phyloP scores from a whole-genome alignment of 2,888 invertebrate species.

The Tetragonula carbonaria region DNA sequence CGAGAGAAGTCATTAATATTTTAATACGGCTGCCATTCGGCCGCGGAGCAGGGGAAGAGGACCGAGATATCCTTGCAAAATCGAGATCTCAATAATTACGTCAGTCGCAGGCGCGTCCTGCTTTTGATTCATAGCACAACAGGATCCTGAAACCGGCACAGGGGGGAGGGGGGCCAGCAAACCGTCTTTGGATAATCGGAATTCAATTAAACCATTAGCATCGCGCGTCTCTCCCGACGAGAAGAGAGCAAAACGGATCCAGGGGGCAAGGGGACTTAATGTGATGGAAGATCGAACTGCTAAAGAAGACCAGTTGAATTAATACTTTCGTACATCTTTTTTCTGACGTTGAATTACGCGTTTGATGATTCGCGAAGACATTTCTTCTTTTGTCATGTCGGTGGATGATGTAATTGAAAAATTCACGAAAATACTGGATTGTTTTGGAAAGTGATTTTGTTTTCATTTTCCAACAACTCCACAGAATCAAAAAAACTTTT shows the following conservation, averaged over 20 bases:
- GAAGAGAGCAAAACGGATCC: constrained; percentile 20
- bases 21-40: constrained; percentile 75
- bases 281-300: constrained; percentile 73
- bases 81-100: constrained; percentile 82
- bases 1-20: constrained; percentile 76
- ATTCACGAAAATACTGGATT: neutral
- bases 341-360: neutral
- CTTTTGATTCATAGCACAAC: constrained; percentile 81
- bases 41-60: constrained; percentile 55
- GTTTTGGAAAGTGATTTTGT: no score
- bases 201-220: constrained; percentile 83
- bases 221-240: constrained; percentile 53
- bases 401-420: neutral
- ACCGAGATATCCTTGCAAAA: constrained; percentile 73
- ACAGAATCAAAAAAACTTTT: no score
- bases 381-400: neutral
- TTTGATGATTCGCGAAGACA: neutral
- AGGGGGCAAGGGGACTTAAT: constrained; percentile 63
- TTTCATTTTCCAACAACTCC: no score
- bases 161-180: constrained; percentile 63
- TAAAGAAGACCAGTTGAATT: constrained; percentile 63
- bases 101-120: constrained; percentile 79
- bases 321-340: neutral
- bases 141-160: constrained; percentile 62
- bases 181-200: constrained; percentile 82